Conservation (phyloP, 1,140 invertebrate species). For the Diabrotica undecimpunctata region DNA sequence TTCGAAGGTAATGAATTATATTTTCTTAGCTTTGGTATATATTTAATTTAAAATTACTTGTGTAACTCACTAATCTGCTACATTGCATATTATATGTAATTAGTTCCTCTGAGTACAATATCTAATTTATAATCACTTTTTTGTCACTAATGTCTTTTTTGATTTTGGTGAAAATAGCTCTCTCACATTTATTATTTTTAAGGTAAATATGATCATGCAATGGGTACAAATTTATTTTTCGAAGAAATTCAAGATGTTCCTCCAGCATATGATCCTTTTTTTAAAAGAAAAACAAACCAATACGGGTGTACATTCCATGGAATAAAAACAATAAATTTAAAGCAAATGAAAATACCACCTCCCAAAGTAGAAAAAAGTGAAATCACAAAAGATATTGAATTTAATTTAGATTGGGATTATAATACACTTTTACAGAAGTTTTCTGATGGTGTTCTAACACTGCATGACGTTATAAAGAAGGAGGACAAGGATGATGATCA, state of each 20-base stretch:
- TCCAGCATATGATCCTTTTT: constrained; percentile 21
- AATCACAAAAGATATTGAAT: constrained; percentile 22
- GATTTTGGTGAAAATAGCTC: no score
- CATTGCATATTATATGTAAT: no score
- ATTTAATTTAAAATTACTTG: no score
- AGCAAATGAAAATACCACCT: constrained; percentile 29
- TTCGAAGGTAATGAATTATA: constrained; percentile 11
- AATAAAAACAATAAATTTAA: constrained; percentile 30
- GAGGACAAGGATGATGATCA: background rate
- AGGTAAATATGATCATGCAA: constrained; percentile 31
- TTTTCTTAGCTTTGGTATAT: background rate
- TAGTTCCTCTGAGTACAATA: no score
- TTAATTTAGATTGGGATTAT: constrained; percentile 34
- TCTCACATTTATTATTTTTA: constrained; percentile 19
- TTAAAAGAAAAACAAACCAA: constrained; percentile 20
- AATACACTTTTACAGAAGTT: constrained; percentile 32
- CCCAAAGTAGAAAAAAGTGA: constrained; percentile 14
- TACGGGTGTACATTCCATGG: constrained; percentile 21
- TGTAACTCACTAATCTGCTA: no score
- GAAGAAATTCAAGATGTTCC: constrained; percentile 16
- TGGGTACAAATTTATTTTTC: constrained; percentile 39
- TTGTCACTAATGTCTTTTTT: no score
- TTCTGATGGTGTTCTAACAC: constrained; percentile 26
- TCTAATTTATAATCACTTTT: no score
- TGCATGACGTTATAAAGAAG: constrained; percentile 24